Evolutionary conservation across 2,113 vertebrate species (phyloP).

Genomic region (Turnix velox): DNA sequence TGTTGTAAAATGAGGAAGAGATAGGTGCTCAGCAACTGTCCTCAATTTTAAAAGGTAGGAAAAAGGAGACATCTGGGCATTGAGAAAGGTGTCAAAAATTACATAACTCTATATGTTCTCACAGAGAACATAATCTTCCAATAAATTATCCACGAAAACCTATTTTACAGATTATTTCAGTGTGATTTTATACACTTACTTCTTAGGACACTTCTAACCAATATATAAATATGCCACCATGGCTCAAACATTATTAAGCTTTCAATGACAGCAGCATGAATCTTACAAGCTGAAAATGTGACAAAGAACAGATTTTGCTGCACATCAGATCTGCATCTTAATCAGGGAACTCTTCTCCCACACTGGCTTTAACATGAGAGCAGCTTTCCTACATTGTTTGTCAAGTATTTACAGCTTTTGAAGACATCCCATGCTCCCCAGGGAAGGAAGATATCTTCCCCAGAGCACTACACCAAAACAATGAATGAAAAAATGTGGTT

Average conservation of each 20-base stretch:
- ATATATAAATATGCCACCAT: neutral
- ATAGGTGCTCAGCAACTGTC: neutral
- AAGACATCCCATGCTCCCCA: neutral
- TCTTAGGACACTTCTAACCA: neutral
- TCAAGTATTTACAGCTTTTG: conserved; percentile 19
- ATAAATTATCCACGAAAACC: neutral
- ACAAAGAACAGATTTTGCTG: conserved; percentile 25
- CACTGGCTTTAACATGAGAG: neutral
- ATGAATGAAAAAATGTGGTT: neutral
- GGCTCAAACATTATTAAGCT: neutral
- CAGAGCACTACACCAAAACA: neutral
- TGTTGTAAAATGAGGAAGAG: neutral
- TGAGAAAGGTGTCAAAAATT: neutral
- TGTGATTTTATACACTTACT: neutral
- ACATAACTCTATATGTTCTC: neutral
- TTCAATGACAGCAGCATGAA: neutral
- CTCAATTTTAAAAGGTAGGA: neutral
- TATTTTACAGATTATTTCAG: neutral
- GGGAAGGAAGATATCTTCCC: neutral
- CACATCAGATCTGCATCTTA: neutral
- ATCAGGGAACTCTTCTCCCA: neutral
- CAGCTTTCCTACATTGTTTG: neutral
- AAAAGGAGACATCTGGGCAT: neutral
- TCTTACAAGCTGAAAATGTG: neutral
- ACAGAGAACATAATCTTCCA: neutral